Conservation (phyloP, 30 jellyfish, hydroid and myxozoan genomes). For the Rhopilema esculentum region DNA sequence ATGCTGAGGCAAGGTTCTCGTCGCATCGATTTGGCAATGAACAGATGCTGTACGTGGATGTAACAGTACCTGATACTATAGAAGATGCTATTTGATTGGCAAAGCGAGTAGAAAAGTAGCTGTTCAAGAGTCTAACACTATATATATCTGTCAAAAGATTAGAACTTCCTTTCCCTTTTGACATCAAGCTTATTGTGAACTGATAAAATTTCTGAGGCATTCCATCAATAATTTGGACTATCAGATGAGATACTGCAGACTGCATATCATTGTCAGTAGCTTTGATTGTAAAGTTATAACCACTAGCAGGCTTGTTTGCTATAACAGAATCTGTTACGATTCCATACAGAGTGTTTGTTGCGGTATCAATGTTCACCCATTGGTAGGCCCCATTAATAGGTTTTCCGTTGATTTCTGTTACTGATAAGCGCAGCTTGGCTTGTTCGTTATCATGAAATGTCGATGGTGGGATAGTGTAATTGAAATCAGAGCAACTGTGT, state of each 20-base stretch:
- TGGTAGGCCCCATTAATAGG: constrained; percentile 48
- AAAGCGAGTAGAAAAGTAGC: constrained; percentile 36
- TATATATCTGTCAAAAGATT: background rate
- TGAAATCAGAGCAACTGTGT: constrained; percentile 39
- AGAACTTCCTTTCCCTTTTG: background rate
- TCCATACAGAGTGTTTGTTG: constrained; percentile 29
- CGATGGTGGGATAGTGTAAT: constrained; percentile 19
- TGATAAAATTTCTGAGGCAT: constrained; percentile 53
- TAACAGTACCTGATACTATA: background rate
- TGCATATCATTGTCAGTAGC: constrained; percentile 73
- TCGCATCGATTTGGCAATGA: constrained; percentile 79
- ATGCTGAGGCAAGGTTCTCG: constrained; percentile 54
- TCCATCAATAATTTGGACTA: constrained; percentile 60
- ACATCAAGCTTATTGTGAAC: constrained; percentile 36
- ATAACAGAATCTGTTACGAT: constrained; percentile 63
- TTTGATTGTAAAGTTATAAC: constrained; percentile 76
- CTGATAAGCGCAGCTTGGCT: constrained; percentile 23
- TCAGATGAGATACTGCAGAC: constrained; percentile 74
- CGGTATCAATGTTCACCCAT: constrained; percentile 41
- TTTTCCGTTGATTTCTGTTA: constrained; percentile 55
- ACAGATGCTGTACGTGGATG: constrained; percentile 61
- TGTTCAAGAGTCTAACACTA: constrained; percentile 26
- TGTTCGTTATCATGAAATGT: constrained; percentile 57
- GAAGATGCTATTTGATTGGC: constrained; percentile 38
- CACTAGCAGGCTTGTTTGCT: constrained; percentile 52